Conservation (phyloP, 1,140 invertebrate genomes). For the Anastrepha obliqua region DNA sequence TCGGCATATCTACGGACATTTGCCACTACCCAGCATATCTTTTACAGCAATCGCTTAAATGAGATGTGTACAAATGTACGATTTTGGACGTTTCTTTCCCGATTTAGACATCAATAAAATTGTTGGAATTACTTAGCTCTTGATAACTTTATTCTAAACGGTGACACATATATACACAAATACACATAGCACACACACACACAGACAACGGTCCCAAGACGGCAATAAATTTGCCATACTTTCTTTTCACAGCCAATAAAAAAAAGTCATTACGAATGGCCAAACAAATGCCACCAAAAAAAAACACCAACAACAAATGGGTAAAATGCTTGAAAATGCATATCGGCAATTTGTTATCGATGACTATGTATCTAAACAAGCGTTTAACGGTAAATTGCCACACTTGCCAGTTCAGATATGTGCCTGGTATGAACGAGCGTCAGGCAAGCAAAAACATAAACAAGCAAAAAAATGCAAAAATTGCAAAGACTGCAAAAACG, state of each 20-base stretch:
- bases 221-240: constrained; percentile 27
- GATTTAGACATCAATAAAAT: constrained; percentile 39
- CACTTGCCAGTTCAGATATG: not conserved
- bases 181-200: not conserved
- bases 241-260: constrained; percentile 14
- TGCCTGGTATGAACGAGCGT: not conserved
- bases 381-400: constrained; percentile 38
- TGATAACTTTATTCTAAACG: constrained; percentile 42
- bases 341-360: constrained; percentile 46
- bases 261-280: not conserved
- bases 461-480: not conserved
- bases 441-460: not conserved
- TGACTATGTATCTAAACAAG: constrained; percentile 47
- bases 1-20: not conserved
- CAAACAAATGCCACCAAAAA: not conserved
- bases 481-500: not conserved
- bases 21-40: not conserved
- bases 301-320: not conserved
- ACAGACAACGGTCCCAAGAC: not conserved
- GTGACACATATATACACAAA: not conserved
- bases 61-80: not conserved
- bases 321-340: not conserved
- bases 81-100: not conserved
- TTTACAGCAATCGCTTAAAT: not conserved
- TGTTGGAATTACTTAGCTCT: not conserved